These are phyloP conservation scores for Micrasema minimum DNA, from an alignment of 1,140 invertebrate genomes.

Conservation along the genomic window DNA sequence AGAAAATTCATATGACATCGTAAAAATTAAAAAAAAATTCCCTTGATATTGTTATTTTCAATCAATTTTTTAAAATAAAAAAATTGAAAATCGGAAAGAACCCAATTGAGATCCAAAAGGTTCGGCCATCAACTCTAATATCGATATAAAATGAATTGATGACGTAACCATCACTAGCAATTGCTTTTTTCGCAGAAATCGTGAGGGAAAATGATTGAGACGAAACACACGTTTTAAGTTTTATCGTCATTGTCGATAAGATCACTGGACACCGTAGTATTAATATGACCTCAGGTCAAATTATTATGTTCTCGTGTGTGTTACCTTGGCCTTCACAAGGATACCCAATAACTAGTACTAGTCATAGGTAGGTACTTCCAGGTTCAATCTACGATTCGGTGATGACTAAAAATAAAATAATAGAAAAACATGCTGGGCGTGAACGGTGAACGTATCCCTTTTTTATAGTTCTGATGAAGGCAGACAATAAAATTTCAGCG, in stretches of 20 bases:
- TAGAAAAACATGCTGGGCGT: too few relatives aligned
- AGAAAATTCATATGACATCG: too few relatives aligned
- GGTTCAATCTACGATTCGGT: slow-evolving; percentile 1
- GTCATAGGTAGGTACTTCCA: too few relatives aligned
- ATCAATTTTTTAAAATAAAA: too few relatives aligned
- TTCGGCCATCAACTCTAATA: slow-evolving; percentile 23
- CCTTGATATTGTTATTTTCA: too few relatives aligned
- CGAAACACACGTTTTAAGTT: too few relatives aligned
- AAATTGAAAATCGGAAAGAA: too few relatives aligned
- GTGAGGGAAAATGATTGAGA: slow-evolving; percentile 9
- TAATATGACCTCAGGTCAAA: slow-evolving; percentile 15
- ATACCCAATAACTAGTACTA: too few relatives aligned
- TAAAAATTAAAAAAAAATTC: too few relatives aligned
- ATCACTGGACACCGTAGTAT: not conserved
- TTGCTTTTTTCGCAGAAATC: slow-evolving; percentile 13
- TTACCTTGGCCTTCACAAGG: slow-evolving; percentile 28
- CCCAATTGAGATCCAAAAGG: too few relatives aligned
- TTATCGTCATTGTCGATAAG: not conserved
- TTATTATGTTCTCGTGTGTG: not conserved
- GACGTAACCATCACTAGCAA: slow-evolving; percentile 15
- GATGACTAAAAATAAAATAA: not conserved
- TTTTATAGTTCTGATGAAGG: too few relatives aligned
- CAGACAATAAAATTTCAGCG: not conserved
- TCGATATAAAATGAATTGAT: slow-evolving; percentile 6
- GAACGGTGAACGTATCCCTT: too few relatives aligned